Base-by-base conservation (phyloP, 2,888 invertebrate species). In the Myopa tessellatipennis region DNA sequence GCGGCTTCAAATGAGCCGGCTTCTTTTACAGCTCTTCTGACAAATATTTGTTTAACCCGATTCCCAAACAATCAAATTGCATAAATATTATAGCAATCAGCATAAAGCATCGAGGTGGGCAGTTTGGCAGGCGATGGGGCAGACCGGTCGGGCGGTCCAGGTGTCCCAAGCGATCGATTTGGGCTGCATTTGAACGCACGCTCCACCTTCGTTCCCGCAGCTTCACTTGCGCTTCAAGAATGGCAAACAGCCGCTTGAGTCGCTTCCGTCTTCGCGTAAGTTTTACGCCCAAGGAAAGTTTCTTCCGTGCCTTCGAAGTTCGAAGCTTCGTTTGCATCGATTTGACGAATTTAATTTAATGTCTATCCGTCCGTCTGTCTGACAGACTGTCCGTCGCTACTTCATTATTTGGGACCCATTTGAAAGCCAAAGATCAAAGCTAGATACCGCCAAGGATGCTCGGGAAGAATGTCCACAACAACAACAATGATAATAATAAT, bases 311-410 rank as follows among this genome's bases (percentile, higher is more conserved):
- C 36, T 7, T 14, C 60, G 36, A 36, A 63, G 40, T 63, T 60
- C 45, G 63, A 10, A 61, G 72, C 40, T 60, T 73, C 55, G 50
- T 55, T 61, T 58, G 72, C 61, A 72, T 61, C 75, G 68, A 60
- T 75, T 75, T 75, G 75, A 75, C 69, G 75, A 75, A 75, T 75
- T 75, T 40, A 75, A 75, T 75, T 75, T 58, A 69, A 75, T 75
- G 69, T 60, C 60, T 26, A 18, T 73, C 14, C 16, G 52, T 65
- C 52, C 34, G 58, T 12, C 58, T 7, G n/a, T 74, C 1, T 36
- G 67, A 36, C 36, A 4, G 61, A 40, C 38, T 10, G 58, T 69
- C 68, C 12, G 8, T 69, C 58, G 58, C 60, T 58, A 58, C 60
- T 45, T 61, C 61, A 60, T 73, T 65, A 65, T 65, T 65, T 38